Conservation (phyloP, 2,888 invertebrate genomes). For the Acronicta alni region DNA sequence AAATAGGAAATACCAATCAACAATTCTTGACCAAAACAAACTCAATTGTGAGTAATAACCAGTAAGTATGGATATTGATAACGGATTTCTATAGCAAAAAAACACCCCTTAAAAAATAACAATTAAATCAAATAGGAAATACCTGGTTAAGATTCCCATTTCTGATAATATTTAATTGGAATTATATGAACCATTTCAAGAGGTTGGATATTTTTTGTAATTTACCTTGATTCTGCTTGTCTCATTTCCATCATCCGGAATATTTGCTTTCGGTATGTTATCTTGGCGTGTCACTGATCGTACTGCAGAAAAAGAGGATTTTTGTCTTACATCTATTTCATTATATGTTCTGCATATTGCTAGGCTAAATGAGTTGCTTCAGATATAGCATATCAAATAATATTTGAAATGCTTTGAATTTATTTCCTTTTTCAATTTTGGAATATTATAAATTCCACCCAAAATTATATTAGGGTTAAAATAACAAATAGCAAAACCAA, state of each 20-base stretch:
- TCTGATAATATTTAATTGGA: too few species aligned
- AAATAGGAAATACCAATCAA: too few species aligned
- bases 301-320: not conserved
- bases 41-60: too few species aligned
- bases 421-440: not conserved
- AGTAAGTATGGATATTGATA: too few species aligned
- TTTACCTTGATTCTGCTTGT: not conserved
- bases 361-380: not conserved
- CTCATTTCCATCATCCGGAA: not conserved
- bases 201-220: too few species aligned
- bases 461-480: constrained; percentile 16
- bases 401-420: not conserved
- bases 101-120: too few species aligned
- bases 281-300: not conserved
- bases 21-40: too few species aligned
- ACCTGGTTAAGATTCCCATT: too few species aligned
- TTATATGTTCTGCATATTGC: constrained; percentile 8
- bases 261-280: constrained; percentile 11
- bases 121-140: too few species aligned
- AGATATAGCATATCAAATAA: not conserved
- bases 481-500: constrained; percentile 49
- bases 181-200: too few species aligned
- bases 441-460: not conserved
- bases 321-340: not conserved
- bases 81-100: too few species aligned